A percentile compares a stretch with the other conserved stretches of the same genome.
Evolutionary conservation across 2,888 invertebrate species (phyloP).

Genomic region (Esperia sulphurella): DNA sequence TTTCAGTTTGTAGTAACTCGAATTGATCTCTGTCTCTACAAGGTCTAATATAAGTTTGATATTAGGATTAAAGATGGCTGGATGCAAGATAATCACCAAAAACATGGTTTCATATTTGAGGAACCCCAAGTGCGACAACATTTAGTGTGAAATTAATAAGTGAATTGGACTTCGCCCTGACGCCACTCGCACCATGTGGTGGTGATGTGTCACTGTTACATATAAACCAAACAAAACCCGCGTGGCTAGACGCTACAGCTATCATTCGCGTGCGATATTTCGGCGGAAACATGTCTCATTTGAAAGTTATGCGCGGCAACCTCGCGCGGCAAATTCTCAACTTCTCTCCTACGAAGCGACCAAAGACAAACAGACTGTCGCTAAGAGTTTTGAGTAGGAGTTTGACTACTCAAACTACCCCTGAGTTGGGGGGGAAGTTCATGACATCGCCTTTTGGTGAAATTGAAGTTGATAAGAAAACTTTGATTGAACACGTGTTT

Average conservation of each 20-base stretch:
- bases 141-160: too few species aligned
- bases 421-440: constrained; percentile 40
- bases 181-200: too few species aligned
- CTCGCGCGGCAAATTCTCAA: constrained; percentile 58
- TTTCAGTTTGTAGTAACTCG: too few species aligned
- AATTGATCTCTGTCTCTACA: too few species aligned
- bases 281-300: constrained; percentile 53
- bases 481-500: constrained; percentile 81
- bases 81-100: too few species aligned
- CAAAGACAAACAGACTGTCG: constrained; percentile 25
- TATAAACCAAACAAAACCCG: too few species aligned
- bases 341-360: constrained; percentile 31
- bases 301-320: constrained; percentile 70
- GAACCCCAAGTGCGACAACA: too few species aligned
- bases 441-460: constrained; percentile 70
- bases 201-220: too few species aligned
- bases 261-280: constrained; percentile 43
- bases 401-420: constrained; percentile 52
- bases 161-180: too few species aligned
- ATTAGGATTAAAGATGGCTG: too few species aligned
- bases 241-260: constrained; percentile 17
- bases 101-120: too few species aligned
- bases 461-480: constrained; percentile 74
- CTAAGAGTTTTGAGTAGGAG: constrained; percentile 34
- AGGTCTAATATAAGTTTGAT: too few species aligned